Conservation (phyloP, 2,888 invertebrate species). For the Dicranocentrus wangi region DNA sequence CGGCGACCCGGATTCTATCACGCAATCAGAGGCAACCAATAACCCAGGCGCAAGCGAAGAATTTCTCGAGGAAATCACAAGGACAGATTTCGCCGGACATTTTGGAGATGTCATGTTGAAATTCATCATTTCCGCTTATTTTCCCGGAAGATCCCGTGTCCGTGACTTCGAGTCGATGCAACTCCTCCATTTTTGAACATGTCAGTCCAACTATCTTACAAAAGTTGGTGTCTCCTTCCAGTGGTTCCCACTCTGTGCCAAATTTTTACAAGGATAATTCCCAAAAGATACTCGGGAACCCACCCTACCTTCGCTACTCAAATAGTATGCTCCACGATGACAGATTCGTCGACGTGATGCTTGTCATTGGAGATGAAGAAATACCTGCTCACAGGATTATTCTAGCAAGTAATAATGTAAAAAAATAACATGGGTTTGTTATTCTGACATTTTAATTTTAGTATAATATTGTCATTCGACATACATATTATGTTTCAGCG, state of each 20-base stretch:
- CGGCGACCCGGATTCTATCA: not conserved
- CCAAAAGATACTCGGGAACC: slow-evolving; percentile 24
- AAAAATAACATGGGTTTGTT: not conserved
- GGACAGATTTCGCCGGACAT: slow-evolving; percentile 48
- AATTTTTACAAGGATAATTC: slow-evolving; percentile 12
- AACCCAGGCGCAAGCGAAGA: slow-evolving; percentile 35
- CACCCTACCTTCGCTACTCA: slow-evolving; percentile 66
- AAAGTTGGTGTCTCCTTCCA: not conserved
- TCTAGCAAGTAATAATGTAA: slow-evolving; percentile 61
- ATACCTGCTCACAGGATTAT: slow-evolving; percentile 69
- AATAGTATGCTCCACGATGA: slow-evolving; percentile 68
- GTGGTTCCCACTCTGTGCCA: too few species aligned
- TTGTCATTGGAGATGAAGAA: slow-evolving; percentile 64
- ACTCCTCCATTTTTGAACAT: slow-evolving; percentile 34
- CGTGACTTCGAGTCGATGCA: slow-evolving; percentile 39
- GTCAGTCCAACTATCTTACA: too few species aligned
- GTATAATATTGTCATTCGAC: not conserved
- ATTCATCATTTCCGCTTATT: slow-evolving; percentile 67
- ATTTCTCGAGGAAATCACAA: slow-evolving; percentile 46
- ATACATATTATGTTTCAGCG: slow-evolving; percentile 42
- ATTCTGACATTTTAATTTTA: too few species aligned
- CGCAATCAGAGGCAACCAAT: not conserved
- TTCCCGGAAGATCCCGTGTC: slow-evolving; percentile 66
- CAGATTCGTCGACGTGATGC: slow-evolving; percentile 64
- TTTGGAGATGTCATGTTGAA: slow-evolving; percentile 58